Evolutionary conservation across 2,888 invertebrate species (phyloP), one percentile per base, ranked within the genome.

Genomic region (Drosophila dives): DNA sequence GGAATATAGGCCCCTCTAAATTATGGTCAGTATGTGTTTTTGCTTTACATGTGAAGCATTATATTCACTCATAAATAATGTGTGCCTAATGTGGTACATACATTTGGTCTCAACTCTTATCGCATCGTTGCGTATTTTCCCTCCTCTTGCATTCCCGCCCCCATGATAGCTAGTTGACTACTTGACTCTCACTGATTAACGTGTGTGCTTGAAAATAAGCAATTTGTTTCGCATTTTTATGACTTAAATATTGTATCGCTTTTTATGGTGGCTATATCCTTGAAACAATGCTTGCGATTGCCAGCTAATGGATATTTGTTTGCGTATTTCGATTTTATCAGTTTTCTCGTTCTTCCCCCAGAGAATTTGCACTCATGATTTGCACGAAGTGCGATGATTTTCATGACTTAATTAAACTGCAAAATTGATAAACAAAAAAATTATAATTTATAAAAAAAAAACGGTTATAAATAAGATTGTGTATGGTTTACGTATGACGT

Each of bases 191-290:
- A 67, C 75, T 85, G 87, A 83, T 87, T 83, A 85, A 80, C 69
- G 81, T 81, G 59, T 81, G 59, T 51, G 85, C 77, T 80, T 80
- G 75, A 82, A 85, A 84, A 87, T 29, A 29, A 76, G 69, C 82
- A 77, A 80, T 83, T 85, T 84, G 68, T 58, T 83, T 66, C 68
- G 64, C 67, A 63, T 82, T 82, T 88, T 85, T 83, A 88, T 81
- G 76, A 75, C 79, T 80, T 53, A 79, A 86, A 83, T 83, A 86
- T 86, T 80, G 77, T 75, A 77, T 75, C 61, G 69, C 69, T 72
- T 86, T 85, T 85, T 86, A 85, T 88, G 75, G 64, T 70, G 70
- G 61, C 72, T 69, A 72, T 75, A 83, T 85, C 84, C 84, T 88
- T 85, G 84, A 77, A 64, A 58, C 63, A 80, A 71, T 64, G 58